Conservation (phyloP, 2,797 vertebrate genomes). For the Danionella dracula region DNA sequence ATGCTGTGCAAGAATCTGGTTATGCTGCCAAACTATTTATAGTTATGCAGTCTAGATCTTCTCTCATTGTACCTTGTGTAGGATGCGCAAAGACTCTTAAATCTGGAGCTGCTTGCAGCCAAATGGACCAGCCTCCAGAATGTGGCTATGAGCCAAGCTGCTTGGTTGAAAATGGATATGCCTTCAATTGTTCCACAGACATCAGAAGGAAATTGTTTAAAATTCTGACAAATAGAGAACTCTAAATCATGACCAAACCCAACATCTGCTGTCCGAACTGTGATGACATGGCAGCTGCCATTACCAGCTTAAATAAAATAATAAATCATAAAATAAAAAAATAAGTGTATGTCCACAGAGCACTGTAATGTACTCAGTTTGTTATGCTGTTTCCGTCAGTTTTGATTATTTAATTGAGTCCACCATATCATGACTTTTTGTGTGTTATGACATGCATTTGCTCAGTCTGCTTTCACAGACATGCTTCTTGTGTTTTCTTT, state of each 20-base stretch:
- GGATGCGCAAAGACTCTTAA: slow-evolving; percentile 17
- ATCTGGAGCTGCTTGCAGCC: slow-evolving; percentile 4
- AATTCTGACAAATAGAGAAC: background rate
- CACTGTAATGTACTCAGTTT: too few species aligned
- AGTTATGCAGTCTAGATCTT: slow-evolving; percentile 3
- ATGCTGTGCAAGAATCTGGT: slow-evolving; percentile 12
- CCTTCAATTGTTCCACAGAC: slow-evolving; percentile 4
- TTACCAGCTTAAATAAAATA: too few species aligned
- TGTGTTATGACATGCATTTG: background rate
- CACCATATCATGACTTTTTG: too few species aligned
- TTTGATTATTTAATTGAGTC: too few species aligned
- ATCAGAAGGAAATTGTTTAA: background rate
- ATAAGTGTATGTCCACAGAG: too few species aligned
- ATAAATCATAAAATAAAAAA: too few species aligned
- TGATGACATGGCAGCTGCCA: background rate
- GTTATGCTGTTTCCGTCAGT: too few species aligned
- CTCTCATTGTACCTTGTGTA: slow-evolving; percentile 25
- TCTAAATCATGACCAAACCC: background rate
- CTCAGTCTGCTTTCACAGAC: background rate
- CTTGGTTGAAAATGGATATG: background rate
- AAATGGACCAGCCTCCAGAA: slow-evolving; percentile 9
- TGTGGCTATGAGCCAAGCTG: background rate
- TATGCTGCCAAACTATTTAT: slow-evolving; percentile 28
- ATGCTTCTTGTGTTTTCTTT: slow-evolving; percentile 14
- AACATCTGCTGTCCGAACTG: background rate